Evolutionary conservation across 2,113 vertebrate species (phyloP), one percentile per base, ranked within the genome.

Genomic region (Gadus chalcogrammus): DNA sequence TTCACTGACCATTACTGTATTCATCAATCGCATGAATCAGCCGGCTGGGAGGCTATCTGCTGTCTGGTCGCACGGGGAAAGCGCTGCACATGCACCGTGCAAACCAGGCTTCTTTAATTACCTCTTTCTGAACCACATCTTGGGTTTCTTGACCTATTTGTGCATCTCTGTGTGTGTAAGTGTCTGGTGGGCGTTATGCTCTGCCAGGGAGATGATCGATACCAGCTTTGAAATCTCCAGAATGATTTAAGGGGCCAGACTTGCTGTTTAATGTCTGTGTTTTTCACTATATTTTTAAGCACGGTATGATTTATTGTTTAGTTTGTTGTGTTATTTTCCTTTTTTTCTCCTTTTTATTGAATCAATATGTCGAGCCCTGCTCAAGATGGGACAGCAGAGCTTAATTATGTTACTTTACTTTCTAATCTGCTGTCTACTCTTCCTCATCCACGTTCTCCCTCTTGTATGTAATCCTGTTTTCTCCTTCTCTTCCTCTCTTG

Each of bases 1-100:
- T 89, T 91, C 88, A 91, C 86, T 91, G 87, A 88, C 84, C 88
- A 90, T 91, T 89, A 87, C 22, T 17, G 17, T 66, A 68, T 72
- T 91, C 89, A 91, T 91, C 87, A 88, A 86, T 91, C 82, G 78
- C 88, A 88, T 82, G 85, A 86, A 91, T 87, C 73, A 88, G 80
- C 78, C 81, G 87, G 85, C 83, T 83, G 79, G 42, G 74, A 78
- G 80, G 82, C 79, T 74, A 81, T 88, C 74, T 82, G 71, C 81
- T 68, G 77, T 74, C 71, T 24, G 55, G 31, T 84, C 80, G 82
- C 68, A 56, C 71, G 63, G 27, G n/a, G 20, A 20, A 5, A 53
- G 16, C 18, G 76, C 52, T 48, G 76, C 72, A 73, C 59, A 15
- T 4, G 60, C 35, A 62, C 63, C 15, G 15, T 16, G 35, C n/a